Evolutionary conservation across 2,797 vertebrate genomes (phyloP).

Genomic region (Etheostoma perlongum): DNA sequence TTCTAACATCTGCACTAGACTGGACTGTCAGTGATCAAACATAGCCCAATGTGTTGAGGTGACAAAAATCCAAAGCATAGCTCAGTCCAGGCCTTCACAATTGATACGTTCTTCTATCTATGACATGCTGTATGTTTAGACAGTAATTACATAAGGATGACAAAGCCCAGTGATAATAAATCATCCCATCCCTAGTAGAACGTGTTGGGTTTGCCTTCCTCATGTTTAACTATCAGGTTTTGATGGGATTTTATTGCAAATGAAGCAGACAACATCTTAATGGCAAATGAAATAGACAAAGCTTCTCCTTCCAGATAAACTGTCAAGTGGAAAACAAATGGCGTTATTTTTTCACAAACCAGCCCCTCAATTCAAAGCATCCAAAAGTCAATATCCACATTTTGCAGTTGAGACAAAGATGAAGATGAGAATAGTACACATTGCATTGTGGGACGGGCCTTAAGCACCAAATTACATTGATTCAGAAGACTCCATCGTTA

Average conservation of each 20-base stretch:
- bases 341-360: slow-evolving; percentile 49
- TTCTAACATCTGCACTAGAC: slow-evolving; percentile 22
- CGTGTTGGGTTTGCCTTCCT: slow-evolving; percentile 43
- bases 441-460: slow-evolving; percentile 48
- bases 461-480: slow-evolving; percentile 59
- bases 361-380: slow-evolving; percentile 67
- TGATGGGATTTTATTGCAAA: slow-evolving; percentile 54
- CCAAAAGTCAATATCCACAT: slow-evolving; percentile 76
- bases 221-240: slow-evolving; percentile 33
- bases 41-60: slow-evolving; percentile 17
- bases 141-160: slow-evolving; percentile 59
- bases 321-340: slow-evolving; percentile 66
- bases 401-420: slow-evolving; percentile 72
- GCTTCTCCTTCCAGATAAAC: slow-evolving; percentile 60
- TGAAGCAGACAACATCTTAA: slow-evolving; percentile 51
- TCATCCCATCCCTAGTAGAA: slow-evolving; percentile 33
- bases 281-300: slow-evolving; percentile 46
- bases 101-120: background rate
- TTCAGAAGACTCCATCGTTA: slow-evolving; percentile 53
- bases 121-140: background rate
- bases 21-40: slow-evolving; percentile 32
- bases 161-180: slow-evolving; percentile 50
- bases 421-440: slow-evolving; percentile 61
- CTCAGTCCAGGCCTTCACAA: background rate
- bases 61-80: slow-evolving; percentile 26